phyloP scores from a whole-genome alignment of 1,140 invertebrate genomes.

The Caenorhabditis brenneri region DNA sequence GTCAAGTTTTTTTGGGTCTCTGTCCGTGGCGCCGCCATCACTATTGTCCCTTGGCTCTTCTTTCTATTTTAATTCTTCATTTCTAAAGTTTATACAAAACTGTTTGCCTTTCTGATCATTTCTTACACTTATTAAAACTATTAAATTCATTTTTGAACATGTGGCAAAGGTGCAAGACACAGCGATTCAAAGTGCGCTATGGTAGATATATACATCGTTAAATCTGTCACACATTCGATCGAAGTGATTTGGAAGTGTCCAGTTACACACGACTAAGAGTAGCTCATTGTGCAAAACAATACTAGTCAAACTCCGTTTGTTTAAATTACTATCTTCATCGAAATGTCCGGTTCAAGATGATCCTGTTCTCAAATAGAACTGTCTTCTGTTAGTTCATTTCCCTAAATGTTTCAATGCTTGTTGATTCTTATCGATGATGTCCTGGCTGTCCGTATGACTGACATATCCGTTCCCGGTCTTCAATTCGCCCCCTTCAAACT shows the following conservation, averaged over 20 bases:
- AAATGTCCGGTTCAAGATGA: no score
- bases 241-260: not conserved
- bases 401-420: not conserved
- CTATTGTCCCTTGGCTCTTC: not conserved
- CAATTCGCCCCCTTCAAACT: not conserved
- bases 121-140: not conserved
- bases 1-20: constrained; percentile 35
- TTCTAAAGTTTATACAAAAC: not conserved
- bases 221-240: not conserved
- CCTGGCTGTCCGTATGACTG: constrained; percentile 6
- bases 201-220: not conserved
- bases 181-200: not conserved
- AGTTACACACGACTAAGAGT: not conserved
- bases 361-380: no score
- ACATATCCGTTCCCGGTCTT: constrained; percentile 34
- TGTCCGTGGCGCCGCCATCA: constrained; percentile 12
- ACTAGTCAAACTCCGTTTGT: no score
- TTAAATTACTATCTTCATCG: no score
- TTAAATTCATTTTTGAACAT: not conserved
- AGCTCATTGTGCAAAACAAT: no score
- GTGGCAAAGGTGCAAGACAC: not conserved
- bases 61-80: not conserved
- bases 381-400: no score
- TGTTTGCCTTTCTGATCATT: not conserved
- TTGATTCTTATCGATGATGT: constrained; percentile 34